These are phyloP conservation scores for Amphiprion ocellaris DNA, from an alignment of 2,113 vertebrate genomes.

Conservation along the genomic window DNA sequence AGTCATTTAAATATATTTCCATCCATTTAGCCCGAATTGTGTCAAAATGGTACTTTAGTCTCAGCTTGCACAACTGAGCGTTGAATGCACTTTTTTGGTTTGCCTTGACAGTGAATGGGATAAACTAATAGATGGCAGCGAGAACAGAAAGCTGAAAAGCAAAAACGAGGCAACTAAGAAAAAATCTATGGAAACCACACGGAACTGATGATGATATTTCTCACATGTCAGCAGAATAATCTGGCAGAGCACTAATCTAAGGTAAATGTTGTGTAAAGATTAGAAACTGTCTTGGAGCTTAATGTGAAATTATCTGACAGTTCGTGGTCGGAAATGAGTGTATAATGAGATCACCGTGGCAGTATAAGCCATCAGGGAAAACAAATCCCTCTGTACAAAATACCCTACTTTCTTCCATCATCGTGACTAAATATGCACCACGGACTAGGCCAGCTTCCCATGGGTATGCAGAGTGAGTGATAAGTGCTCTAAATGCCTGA, in stretches of 20 bases:
- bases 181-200: constrained; percentile 20
- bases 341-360: constrained; percentile 77
- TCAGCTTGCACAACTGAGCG: neutral
- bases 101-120: neutral
- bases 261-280: constrained; percentile 74
- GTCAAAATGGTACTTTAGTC: neutral
- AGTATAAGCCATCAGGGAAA: constrained; percentile 70
- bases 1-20: neutral
- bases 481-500: constrained; percentile 76
- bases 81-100: neutral
- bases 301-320: constrained; percentile 71
- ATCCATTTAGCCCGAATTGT: neutral
- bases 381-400: constrained; percentile 69
- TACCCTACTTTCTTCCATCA: constrained; percentile 65
- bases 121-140: neutral
- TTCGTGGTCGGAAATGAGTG: constrained; percentile 70
- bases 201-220: constrained; percentile 40
- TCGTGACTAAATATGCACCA: constrained; percentile 51
- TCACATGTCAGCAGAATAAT: constrained; percentile 56
- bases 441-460: constrained; percentile 34
- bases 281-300: constrained; percentile 56
- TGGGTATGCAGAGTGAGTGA: constrained; percentile 64
- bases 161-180: neutral
- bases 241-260: constrained; percentile 56
- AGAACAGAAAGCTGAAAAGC: constrained; percentile 4